Conservation (phyloP, 2,797 vertebrate genomes). For the Coranthus polyacanthus region DNA sequence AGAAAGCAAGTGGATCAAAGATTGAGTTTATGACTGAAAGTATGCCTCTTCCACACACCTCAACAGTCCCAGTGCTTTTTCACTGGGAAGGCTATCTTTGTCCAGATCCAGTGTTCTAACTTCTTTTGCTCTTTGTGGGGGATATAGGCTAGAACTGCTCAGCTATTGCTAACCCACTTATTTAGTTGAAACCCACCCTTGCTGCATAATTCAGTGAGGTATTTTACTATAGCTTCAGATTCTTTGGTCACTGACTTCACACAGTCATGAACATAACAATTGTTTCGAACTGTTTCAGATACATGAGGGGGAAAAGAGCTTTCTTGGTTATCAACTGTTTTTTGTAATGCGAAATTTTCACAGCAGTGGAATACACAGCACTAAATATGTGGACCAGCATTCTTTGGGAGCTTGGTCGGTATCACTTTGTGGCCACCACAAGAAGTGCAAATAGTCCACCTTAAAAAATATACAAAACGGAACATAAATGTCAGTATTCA, state of each 20-base stretch:
- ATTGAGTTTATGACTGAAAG: background rate
- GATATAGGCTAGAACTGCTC: background rate
- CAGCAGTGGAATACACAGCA: too few species aligned
- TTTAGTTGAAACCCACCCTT: background rate
- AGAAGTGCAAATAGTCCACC: too few species aligned
- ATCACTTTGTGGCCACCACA: too few species aligned
- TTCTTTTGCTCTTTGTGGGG: background rate
- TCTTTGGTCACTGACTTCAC: background rate
- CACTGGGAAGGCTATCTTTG: background rate
- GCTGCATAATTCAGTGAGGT: background rate
- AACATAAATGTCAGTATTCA: too few species aligned
- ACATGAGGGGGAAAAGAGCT: too few species aligned
- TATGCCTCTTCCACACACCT: slow-evolving; percentile 7
- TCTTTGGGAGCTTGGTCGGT: too few species aligned
- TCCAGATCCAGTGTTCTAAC: background rate
- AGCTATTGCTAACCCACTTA: slow-evolving; percentile 7
- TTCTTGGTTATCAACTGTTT: too few species aligned
- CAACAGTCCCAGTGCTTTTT: slow-evolving; percentile 2
- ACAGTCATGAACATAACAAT: too few species aligned
- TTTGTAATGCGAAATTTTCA: too few species aligned
- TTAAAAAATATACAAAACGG: too few species aligned
- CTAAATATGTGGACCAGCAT: too few species aligned
- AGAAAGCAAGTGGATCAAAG: slow-evolving; percentile 1
- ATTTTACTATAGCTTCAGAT: background rate
- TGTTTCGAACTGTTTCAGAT: too few species aligned